Evolutionary conservation across 2,888 invertebrate genomes (phyloP).

Genomic region (Heteropelma amictum): DNA sequence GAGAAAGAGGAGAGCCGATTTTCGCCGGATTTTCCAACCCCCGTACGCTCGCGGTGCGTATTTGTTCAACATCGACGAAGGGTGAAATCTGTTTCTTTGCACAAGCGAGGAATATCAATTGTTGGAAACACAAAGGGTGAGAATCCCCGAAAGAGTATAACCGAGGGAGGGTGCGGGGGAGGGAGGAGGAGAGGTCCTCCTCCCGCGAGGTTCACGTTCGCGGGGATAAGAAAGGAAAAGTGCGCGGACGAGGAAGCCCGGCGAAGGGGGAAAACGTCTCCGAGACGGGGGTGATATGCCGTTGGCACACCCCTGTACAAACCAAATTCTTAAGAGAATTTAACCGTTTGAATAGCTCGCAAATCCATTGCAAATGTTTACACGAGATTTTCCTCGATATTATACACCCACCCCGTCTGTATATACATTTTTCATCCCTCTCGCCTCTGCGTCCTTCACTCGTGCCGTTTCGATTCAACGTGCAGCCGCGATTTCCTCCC

Average conservation of each 20-base stretch:
- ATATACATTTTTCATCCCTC: slow-evolving; percentile 5
- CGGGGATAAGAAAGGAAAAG: slow-evolving; percentile 63
- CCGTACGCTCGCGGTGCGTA: slow-evolving; percentile 64
- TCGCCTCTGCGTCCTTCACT: slow-evolving; percentile 65
- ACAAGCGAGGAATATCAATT: slow-evolving; percentile 78
- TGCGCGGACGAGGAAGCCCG: slow-evolving; percentile 51
- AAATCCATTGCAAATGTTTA: slow-evolving; percentile 79
- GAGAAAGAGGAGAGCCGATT: slow-evolving; percentile 58
- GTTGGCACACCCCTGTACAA: slow-evolving; percentile 72
- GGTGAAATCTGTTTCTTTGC: slow-evolving; percentile 77
- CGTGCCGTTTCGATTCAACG: slow-evolving; percentile 12
- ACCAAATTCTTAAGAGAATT: slow-evolving; percentile 78
- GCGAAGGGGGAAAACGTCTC: slow-evolving; percentile 43
- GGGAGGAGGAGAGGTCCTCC: slow-evolving; percentile 45
- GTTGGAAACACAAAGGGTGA: slow-evolving; percentile 77
- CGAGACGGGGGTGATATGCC: slow-evolving; percentile 59
- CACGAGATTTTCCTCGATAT: slow-evolving; percentile 73
- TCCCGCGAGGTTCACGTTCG: slow-evolving; percentile 19
- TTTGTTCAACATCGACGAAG: slow-evolving; percentile 75
- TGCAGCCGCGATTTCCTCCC: not conserved
- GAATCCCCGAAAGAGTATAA: slow-evolving; percentile 55
- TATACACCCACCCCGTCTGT: too few species aligned
- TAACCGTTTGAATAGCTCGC: slow-evolving; percentile 78
- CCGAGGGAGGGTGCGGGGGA: slow-evolving; percentile 56
- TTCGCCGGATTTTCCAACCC: slow-evolving; percentile 68